Evolutionary conservation across 2,797 vertebrate species (phyloP).

Genomic region (Acropternis orthonyx): DNA sequence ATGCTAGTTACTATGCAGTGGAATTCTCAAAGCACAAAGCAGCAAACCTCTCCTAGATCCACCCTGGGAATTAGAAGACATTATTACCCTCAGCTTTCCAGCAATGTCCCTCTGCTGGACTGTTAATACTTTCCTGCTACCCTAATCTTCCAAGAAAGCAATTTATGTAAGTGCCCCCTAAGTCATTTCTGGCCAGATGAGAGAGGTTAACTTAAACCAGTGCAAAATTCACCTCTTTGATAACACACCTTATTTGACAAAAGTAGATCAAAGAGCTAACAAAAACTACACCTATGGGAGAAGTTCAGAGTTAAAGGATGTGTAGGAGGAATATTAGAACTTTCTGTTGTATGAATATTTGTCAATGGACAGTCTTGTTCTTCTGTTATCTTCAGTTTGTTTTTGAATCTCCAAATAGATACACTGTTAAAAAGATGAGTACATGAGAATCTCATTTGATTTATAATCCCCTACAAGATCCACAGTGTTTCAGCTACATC

Average conservation of each 20-base stretch:
- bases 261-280: not conserved
- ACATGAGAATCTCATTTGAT: not conserved
- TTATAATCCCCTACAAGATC: not conserved
- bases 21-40: not conserved
- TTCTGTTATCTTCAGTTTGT: not conserved
- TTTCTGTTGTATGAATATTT: not conserved
- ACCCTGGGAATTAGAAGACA: not conserved
- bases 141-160: conserved; percentile 13
- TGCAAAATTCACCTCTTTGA: not conserved
- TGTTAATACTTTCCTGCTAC: not conserved
- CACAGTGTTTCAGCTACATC: not conserved
- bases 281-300: conserved; percentile 9
- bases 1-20: not conserved
- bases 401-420: not conserved
- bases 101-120: not conserved
- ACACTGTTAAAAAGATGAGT: not conserved
- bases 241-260: not conserved
- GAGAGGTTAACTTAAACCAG: not conserved
- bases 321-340: not conserved
- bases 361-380: not conserved
- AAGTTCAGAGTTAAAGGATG: not conserved
- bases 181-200: conserved; percentile 1
- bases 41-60: not conserved
- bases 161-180: not conserved
- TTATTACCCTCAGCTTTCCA: not conserved